These are phyloP conservation scores for Falco berigora DNA, from an alignment of 2,797 vertebrate species.

Conservation along the genomic window DNA sequence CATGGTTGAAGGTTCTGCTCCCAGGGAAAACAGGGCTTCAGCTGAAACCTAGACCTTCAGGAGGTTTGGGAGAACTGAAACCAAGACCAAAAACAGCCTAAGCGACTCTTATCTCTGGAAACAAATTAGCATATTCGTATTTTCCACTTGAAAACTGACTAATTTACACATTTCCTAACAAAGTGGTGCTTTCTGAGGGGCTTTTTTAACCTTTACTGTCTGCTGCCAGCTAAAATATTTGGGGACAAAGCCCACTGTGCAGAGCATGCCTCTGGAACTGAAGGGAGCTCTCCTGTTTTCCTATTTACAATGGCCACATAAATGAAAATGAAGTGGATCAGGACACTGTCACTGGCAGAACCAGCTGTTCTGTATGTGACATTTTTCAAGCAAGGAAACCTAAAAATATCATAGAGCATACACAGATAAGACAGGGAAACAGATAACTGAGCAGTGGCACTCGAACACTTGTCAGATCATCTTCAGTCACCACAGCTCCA, in stretches of 20 bases:
- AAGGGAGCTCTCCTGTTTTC: neutral
- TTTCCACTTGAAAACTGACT: slow-evolving; percentile 21
- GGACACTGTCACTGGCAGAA: neutral
- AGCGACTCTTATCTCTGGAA: neutral
- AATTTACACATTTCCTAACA: slow-evolving; percentile 13
- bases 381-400: neutral
- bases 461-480: neutral
- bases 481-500: neutral
- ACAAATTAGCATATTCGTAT: neutral
- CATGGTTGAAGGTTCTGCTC: neutral
- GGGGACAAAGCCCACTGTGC: neutral
- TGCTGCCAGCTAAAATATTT: slow-evolving; percentile 19
- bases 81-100: neutral
- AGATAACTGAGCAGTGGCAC: neutral
- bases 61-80: neutral
- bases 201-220: neutral
- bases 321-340: neutral
- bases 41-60: neutral
- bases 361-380: neutral
- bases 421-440: neutral
- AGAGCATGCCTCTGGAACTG: neutral
- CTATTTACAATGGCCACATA: neutral
- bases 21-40: neutral
- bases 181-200: neutral
- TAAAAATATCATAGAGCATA: neutral